Evolutionary conservation across 2,113 vertebrate species (phyloP).

Genomic region (Etheostoma spectabile): DNA sequence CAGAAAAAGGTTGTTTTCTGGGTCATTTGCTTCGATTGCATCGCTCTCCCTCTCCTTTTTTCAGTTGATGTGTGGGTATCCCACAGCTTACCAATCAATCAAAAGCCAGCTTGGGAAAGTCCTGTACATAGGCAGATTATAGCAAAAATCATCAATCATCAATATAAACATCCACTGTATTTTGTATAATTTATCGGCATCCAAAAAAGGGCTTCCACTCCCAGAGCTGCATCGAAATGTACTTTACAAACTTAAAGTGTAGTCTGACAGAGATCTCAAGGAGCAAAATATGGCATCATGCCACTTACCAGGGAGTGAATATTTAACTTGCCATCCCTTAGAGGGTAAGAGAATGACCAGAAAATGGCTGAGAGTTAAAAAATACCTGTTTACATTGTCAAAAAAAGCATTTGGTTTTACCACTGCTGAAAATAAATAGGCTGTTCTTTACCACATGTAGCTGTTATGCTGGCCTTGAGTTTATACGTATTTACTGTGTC

Average conservation of each 20-base stretch:
- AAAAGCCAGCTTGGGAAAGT: slow-evolving; percentile 27
- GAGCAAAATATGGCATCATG: slow-evolving; percentile 13
- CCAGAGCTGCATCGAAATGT: slow-evolving; percentile 15
- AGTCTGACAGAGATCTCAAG: slow-evolving; percentile 19
- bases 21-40: slow-evolving; percentile 61
- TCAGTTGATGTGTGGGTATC: slow-evolving; percentile 46
- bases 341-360: not conserved
- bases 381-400: slow-evolving; percentile 1
- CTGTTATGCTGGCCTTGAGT: slow-evolving; percentile 30
- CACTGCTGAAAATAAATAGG: slow-evolving; percentile 15
- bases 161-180: slow-evolving; percentile 16
- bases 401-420: not conserved
- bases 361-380: not conserved
- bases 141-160: not conserved
- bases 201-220: not conserved
- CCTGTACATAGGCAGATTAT: slow-evolving; percentile 12
- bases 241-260: not conserved
- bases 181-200: slow-evolving; percentile 16
- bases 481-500: slow-evolving; percentile 54
- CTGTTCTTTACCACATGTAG: slow-evolving; percentile 8
- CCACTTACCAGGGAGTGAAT: slow-evolving; percentile 19
- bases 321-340: slow-evolving; percentile 13
- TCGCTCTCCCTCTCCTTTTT: slow-evolving; percentile 26
- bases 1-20: slow-evolving; percentile 61
- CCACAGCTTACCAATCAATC: slow-evolving; percentile 36